phyloP scores from a whole-genome alignment of 2,888 invertebrate genomes.

The Lycophotia porphyrea region DNA sequence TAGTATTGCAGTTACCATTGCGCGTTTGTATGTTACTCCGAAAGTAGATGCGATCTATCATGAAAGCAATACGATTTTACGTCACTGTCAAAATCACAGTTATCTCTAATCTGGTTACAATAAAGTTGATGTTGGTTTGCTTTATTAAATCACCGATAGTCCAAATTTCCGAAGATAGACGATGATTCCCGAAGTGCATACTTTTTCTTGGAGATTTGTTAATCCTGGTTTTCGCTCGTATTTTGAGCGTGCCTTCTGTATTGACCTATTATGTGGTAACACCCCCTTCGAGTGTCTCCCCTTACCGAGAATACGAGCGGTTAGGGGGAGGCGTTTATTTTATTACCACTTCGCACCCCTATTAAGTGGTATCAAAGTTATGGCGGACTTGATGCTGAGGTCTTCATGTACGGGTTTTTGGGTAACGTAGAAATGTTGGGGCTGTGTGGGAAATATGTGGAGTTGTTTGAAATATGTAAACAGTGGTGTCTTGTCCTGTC shows the following conservation, averaged over 20 bases:
- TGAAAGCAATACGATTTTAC: background rate
- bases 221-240: background rate
- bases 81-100: background rate
- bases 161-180: background rate
- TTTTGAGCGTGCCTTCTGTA: background rate
- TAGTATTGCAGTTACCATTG: background rate
- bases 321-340: constrained; percentile 59
- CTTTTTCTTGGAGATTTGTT: background rate
- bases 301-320: background rate
- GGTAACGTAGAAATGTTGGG: constrained; percentile 11
- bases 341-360: constrained; percentile 61
- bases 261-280: background rate
- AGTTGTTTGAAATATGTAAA: background rate
- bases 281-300: constrained; percentile 32
- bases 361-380: constrained; percentile 64
- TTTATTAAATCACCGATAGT: background rate
- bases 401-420: constrained; percentile 49
- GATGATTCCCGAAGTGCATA: background rate
- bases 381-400: constrained; percentile 41
- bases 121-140: background rate
- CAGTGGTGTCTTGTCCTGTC: background rate
- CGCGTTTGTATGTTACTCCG: background rate
- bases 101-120: background rate
- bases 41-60: background rate
- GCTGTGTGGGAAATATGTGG: background rate